Conservation (phyloP, 2,797 vertebrate genomes). For the Pangasius mekongensis region DNA sequence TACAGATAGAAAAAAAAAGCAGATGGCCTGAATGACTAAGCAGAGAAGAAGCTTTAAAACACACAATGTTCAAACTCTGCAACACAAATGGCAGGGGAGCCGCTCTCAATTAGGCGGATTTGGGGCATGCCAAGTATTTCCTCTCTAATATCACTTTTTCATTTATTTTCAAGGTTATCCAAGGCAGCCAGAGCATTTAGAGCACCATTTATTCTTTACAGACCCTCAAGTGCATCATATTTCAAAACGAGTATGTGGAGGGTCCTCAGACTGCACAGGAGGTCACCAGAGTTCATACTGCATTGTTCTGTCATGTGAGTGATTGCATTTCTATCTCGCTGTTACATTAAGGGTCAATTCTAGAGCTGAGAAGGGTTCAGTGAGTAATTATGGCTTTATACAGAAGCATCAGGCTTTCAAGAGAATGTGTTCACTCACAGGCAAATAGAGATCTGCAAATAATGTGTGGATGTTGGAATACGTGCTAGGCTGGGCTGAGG, state of each 20-base stretch:
- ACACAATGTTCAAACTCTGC: slow-evolving; percentile 32
- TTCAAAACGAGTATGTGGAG: background rate
- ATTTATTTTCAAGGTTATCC: slow-evolving; percentile 46
- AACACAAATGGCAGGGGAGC: slow-evolving; percentile 42
- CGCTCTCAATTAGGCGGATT: slow-evolving; percentile 49
- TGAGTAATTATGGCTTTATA: background rate
- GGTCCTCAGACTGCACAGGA: background rate
- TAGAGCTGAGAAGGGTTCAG: background rate
- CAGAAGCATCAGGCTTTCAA: background rate
- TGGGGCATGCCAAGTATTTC: slow-evolving; percentile 38
- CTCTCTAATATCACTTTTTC: slow-evolving; percentile 1
- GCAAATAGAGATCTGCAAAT: background rate
- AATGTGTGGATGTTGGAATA: background rate
- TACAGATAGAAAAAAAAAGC: slow-evolving; percentile 29
- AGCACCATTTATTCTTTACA: slow-evolving; percentile 15
- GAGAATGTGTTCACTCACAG: background rate
- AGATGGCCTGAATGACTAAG: slow-evolving; percentile 40
- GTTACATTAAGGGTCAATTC: background rate
- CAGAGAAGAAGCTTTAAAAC: slow-evolving; percentile 25
- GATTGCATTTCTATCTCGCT: background rate
- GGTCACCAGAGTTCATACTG: background rate
- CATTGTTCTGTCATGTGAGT: background rate
- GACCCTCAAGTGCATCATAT: background rate
- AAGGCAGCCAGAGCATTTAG: slow-evolving; percentile 27
- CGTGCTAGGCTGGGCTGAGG: background rate